Conservation (phyloP, 2,113 vertebrate genomes). For the Phocoena phocoena region DNA sequence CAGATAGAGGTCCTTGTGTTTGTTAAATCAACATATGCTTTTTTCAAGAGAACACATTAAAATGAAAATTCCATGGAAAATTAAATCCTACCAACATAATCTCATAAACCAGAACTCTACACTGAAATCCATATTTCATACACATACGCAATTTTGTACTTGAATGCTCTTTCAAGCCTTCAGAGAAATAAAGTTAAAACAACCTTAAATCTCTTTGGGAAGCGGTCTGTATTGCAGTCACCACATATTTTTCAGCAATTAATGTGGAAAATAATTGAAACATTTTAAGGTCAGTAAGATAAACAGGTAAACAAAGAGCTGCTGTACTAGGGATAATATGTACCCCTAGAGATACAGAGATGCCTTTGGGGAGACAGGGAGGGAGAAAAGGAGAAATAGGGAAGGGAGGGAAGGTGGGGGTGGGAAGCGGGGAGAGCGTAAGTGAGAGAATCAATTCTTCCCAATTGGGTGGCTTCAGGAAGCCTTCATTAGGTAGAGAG, state of each 20-base stretch:
- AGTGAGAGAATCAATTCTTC: neutral
- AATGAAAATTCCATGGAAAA: neutral
- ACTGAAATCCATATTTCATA: neutral
- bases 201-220: neutral
- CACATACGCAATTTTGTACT: neutral
- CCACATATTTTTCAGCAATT: neutral
- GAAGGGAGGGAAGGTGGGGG: neutral
- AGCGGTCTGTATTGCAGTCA: neutral
- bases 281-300: neutral
- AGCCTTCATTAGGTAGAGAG: neutral
- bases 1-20: neutral
- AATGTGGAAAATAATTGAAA: neutral
- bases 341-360: neutral
- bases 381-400: neutral
- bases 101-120: neutral
- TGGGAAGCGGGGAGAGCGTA: neutral
- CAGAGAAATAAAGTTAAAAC: neutral
- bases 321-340: neutral
- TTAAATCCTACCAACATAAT: conserved; percentile 7
- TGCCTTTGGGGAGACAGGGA: neutral
- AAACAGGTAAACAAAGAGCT: neutral
- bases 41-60: neutral
- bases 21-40: neutral
- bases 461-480: neutral
- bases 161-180: neutral